Evolutionary conservation across 2,113 vertebrate genomes (phyloP).

Genomic region (Marcusenius ussheri): DNA sequence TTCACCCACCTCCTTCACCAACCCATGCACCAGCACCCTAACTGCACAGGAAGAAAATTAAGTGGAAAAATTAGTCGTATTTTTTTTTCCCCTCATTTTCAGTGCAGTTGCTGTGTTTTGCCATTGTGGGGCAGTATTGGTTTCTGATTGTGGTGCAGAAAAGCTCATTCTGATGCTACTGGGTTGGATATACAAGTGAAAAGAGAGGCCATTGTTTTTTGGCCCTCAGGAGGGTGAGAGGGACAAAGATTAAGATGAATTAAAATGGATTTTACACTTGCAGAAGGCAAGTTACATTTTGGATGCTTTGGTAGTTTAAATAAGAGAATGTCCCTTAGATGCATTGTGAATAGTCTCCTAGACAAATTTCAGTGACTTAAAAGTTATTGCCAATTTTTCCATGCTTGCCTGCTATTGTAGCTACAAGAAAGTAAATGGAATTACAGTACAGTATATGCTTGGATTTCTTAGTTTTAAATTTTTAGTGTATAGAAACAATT

Average conservation of each 20-base stretch:
- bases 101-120: neutral
- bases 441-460: neutral
- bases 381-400: neutral
- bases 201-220: neutral
- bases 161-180: neutral
- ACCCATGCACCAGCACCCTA: constrained; percentile 65
- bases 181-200: neutral
- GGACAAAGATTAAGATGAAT: neutral
- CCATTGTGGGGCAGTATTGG: neutral
- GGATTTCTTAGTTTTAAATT: too few species aligned
- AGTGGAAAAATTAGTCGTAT: neutral
- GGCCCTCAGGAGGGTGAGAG: neutral
- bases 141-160: neutral
- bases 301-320: neutral
- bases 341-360: neutral
- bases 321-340: neutral
- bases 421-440: neutral
- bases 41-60: constrained; percentile 48
- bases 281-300: neutral
- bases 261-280: neutral
- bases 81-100: neutral
- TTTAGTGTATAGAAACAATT: neutral
- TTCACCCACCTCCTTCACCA: constrained; percentile 48
- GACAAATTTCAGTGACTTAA: neutral
- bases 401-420: neutral